Conservation (phyloP, 2,797 vertebrate species). For the Decapterus maruadsi region DNA sequence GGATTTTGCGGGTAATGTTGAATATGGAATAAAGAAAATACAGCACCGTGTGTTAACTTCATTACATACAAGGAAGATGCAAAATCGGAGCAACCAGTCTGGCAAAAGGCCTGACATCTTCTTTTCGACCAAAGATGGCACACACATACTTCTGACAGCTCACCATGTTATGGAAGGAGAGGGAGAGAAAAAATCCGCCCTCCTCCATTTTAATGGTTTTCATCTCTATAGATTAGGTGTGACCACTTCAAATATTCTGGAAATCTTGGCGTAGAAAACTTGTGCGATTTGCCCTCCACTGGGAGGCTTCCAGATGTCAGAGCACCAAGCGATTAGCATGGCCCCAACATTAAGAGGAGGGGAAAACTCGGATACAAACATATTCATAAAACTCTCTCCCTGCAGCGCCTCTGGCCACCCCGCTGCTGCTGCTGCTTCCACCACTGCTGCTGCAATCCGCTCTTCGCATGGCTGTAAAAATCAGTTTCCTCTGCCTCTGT, state of each 20-base stretch:
- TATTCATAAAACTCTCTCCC: constrained; percentile 75
- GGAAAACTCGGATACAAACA: constrained; percentile 75
- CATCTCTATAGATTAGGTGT: constrained; percentile 79
- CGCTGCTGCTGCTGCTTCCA: constrained; percentile 44
- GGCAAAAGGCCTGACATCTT: constrained; percentile 34
- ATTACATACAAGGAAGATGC: constrained; percentile 65
- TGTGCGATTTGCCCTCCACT: constrained; percentile 71
- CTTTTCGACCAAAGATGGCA: constrained; percentile 67
- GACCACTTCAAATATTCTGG: constrained; percentile 82
- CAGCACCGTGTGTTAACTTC: constrained; percentile 57
- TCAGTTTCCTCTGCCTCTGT: constrained; percentile 75
- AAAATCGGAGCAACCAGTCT: constrained; percentile 66
- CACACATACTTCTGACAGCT: constrained; percentile 72
- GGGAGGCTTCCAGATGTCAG: constrained; percentile 82
- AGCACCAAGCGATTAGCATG: constrained; percentile 82
- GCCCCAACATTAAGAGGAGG: constrained; percentile 74
- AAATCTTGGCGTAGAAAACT: constrained; percentile 66
- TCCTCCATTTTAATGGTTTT: constrained; percentile 77
- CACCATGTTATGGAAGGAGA: constrained; percentile 47
- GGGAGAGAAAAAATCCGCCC: constrained; percentile 32
- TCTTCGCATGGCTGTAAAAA: constrained; percentile 76
- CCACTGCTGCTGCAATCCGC: constrained; percentile 62
- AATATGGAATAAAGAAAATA: constrained; percentile 19
- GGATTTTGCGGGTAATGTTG: constrained; percentile 67
- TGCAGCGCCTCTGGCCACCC: constrained; percentile 62